These are phyloP conservation scores for Chlorops oryzae DNA, from an alignment of 1,140 invertebrate genomes.

Conservation along the genomic window DNA sequence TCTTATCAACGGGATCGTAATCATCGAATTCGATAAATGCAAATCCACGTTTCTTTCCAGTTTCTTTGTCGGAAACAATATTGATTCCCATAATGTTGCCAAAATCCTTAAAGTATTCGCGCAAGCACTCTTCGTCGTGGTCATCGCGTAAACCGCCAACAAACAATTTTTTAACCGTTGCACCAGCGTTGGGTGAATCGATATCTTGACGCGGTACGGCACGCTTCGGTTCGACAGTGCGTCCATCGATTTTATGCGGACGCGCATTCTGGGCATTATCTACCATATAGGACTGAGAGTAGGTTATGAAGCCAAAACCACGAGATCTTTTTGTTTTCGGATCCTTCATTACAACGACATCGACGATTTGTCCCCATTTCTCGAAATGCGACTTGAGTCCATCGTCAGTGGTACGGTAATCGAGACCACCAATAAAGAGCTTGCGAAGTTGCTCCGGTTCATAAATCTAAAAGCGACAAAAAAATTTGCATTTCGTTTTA, in stretches of 20 bases:
- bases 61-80: constrained; percentile 86
- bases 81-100: constrained; percentile 80
- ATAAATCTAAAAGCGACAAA: no score
- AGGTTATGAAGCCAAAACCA: constrained; percentile 97
- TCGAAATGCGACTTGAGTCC: constrained; percentile 91
- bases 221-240: constrained; percentile 94
- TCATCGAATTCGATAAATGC: constrained; percentile 95
- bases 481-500: no score
- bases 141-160: constrained; percentile 90
- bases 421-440: constrained; percentile 94
- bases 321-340: constrained; percentile 86
- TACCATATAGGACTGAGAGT: constrained; percentile 84
- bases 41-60: constrained; percentile 90
- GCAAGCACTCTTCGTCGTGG: constrained; percentile 79
- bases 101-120: constrained; percentile 78
- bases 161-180: constrained; percentile 93
- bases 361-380: constrained; percentile 95
- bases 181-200: constrained; percentile 82
- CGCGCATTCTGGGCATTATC: constrained; percentile 89
- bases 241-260: constrained; percentile 62
- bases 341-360: constrained; percentile 98
- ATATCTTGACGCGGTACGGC: constrained; percentile 93
- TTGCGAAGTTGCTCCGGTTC: constrained; percentile 94
- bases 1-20: constrained; percentile 94
- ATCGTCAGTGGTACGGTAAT: constrained; percentile 94